These are phyloP conservation scores for Olivierus martensii DNA, from an alignment of 1,140 invertebrate species.

Conservation along the genomic window DNA sequence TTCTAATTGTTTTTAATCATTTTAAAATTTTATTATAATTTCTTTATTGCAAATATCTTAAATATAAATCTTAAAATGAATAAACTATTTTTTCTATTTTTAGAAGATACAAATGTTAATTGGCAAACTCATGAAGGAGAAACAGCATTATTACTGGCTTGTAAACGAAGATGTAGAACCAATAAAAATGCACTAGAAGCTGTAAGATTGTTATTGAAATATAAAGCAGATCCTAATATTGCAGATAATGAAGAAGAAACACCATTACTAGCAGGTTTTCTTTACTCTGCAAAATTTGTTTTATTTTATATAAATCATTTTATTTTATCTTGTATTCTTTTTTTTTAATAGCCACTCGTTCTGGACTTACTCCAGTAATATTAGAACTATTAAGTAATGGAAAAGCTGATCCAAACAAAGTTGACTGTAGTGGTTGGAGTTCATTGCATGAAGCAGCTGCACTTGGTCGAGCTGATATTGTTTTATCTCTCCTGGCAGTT, in stretches of 20 bases:
- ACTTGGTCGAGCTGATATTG: conserved; percentile 17
- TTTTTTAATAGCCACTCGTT: too few species aligned
- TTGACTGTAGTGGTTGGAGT: conserved; percentile 23
- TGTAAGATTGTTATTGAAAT: conserved; percentile 23
- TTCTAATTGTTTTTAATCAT: too few species aligned
- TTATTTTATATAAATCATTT: too few species aligned
- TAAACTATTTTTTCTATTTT: conserved; percentile 2
- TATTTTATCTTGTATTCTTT: too few species aligned
- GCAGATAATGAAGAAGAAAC: conserved; percentile 18
- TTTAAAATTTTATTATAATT: too few species aligned
- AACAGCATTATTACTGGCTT: conserved; percentile 27
- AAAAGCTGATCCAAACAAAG: conserved; percentile 23
- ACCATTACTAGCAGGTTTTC: conserved; percentile 13
- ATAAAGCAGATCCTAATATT: conserved; percentile 23
- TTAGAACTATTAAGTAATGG: conserved; percentile 9
- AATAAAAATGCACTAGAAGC: conserved; percentile 14
- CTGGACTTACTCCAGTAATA: neutral
- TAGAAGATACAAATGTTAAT: conserved; percentile 23
- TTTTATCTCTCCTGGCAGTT: conserved; percentile 23
- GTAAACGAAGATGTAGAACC: conserved; percentile 20
- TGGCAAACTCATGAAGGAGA: conserved; percentile 30
- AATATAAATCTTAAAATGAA: too few species aligned
- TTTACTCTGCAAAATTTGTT: too few species aligned
- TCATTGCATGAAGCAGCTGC: conserved; percentile 26
- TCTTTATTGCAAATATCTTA: too few species aligned